Base-by-base conservation (phyloP, 2,113 vertebrate species). In the Eurypyga helias region DNA sequence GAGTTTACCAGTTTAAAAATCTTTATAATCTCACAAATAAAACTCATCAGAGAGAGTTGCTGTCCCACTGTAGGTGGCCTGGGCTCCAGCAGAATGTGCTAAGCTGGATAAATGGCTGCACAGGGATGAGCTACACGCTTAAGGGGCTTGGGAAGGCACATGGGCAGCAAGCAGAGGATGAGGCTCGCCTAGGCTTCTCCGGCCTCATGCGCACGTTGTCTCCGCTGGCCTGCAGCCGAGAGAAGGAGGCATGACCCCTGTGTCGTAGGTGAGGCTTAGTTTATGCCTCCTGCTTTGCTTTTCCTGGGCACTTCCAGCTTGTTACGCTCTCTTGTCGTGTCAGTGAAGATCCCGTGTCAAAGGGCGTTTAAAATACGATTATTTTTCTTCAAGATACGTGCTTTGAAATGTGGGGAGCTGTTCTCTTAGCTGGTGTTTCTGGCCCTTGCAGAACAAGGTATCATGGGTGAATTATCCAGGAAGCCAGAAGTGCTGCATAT, bases 101-200 rank as follows among this genome's bases (percentile, higher is more conserved):
- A 92, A 95, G 86, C 95, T 94, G 94, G 89, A 75, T 92, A 64
- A 93, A 41, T 20, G 78, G 41, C 69, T n/a, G 45, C 26, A 10
- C 5, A 3, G 58, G 43, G 76, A 28, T 70, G 85, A 96, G 83
- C 71, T 64, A 11, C 0, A 0, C 83, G 80, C 73, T 60, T 90
- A 87, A 64, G n/a, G 72, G 86, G 61, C 77, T 94, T 88, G 95
- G 52, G 73, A 45, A 54, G n/a, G 46, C 78, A 78, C 75, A 62
- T 64, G 79, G 72, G 52, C 84, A 79, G 78, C 60, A 18, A 85
- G 80, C n/a, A 36, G 51, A n/a, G 64, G 26, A 55, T 72, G 61
- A 78, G 10, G 48, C 83, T 91, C 83, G 45, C 72, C 86, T 65
- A 11, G 78, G 13, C 51, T 80, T 7, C 66, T 29, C 18, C 36